phyloP scores from a whole-genome alignment of 2,888 invertebrate species.

The Spatulosminthurus flaviceps region DNA sequence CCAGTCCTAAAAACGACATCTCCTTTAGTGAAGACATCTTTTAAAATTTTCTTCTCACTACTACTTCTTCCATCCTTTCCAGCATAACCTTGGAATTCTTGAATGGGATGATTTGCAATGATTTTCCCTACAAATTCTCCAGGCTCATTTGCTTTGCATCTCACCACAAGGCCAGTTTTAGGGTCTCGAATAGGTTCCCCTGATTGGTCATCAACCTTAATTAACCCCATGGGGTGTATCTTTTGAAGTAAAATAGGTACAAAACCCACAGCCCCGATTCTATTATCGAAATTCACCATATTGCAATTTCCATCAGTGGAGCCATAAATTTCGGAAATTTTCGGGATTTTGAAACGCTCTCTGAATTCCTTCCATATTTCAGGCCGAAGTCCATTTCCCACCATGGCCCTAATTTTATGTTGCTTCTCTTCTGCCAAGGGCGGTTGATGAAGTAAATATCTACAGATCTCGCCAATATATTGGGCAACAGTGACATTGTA shows the following conservation, averaged over 20 bases:
- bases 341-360: slow-evolving; percentile 30
- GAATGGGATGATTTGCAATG: slow-evolving; percentile 82
- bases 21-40: slow-evolving; percentile 16
- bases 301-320: slow-evolving; percentile 99
- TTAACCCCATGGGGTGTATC: slow-evolving; percentile 16
- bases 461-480: slow-evolving; percentile 48
- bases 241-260: slow-evolving; percentile 66
- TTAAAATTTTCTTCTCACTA: slow-evolving; percentile 65
- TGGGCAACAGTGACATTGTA: slow-evolving; percentile 69
- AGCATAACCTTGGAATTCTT: slow-evolving; percentile 89
- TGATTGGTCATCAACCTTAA: slow-evolving; percentile 67
- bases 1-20: slow-evolving; percentile 18
- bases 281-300: slow-evolving; percentile 89
- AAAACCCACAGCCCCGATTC: slow-evolving; percentile 93
- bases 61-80: slow-evolving; percentile 72
- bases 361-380: slow-evolving; percentile 94
- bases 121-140: slow-evolving; percentile 98
- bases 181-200: slow-evolving; percentile 88
- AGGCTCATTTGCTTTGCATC: slow-evolving; percentile 76
- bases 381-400: slow-evolving; percentile 92
- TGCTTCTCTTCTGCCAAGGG: slow-evolving; percentile 75
- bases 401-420: slow-evolving; percentile 80
- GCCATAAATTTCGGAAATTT: slow-evolving; percentile 92
- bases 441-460: slow-evolving; percentile 76
- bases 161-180: slow-evolving; percentile 81